Percentiles rank a stretch among this genome's conserved stretches.
These are phyloP conservation scores for Ips typographus DNA, from an alignment of 1,140 invertebrate genomes.

Conservation along the genomic window DNA sequence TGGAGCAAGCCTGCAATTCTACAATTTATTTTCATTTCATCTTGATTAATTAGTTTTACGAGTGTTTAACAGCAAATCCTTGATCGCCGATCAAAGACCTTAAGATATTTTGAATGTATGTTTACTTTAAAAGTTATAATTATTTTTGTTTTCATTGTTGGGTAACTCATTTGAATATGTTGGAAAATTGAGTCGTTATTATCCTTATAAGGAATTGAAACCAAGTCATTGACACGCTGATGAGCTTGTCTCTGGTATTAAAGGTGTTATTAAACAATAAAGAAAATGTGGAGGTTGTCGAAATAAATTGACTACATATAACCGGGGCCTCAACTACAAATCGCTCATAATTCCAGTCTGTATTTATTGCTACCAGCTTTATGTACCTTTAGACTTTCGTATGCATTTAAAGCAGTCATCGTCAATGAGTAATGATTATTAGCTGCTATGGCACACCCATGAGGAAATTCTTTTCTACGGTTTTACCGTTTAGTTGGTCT, in stretches of 20 bases:
- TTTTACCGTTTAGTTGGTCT: not conserved
- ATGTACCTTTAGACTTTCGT: constrained; percentile 9
- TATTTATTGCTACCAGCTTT: constrained; percentile 25
- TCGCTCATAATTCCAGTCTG: constrained; percentile 16
- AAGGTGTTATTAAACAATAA: constrained; percentile 4
- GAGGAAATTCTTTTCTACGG: constrained; percentile 9
- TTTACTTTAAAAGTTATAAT: not conserved
- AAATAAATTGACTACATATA: constrained; percentile 4
- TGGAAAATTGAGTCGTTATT: not conserved
- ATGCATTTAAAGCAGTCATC: constrained; percentile 24
- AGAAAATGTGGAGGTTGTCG: constrained; percentile 9
- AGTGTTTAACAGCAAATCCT: not conserved
- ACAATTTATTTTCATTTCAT: not conserved
- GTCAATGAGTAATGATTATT: constrained; percentile 25
- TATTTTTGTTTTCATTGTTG: not conserved
- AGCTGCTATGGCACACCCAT: constrained; percentile 17
- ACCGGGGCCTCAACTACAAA: constrained; percentile 9
- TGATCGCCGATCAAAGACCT: constrained; percentile 1
- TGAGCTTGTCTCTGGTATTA: not conserved
- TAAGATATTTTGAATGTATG: not conserved
- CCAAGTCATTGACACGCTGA: not conserved
- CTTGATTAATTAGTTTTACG: not conserved
- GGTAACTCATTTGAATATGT: not conserved
- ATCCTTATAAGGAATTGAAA: not conserved
- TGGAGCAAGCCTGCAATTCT: constrained; percentile 4